A percentile compares a stretch with the other conserved stretches of the same genome.
Evolutionary conservation across 2,888 invertebrate genomes (phyloP).

Genomic region (Drosophila mettleri): DNA sequence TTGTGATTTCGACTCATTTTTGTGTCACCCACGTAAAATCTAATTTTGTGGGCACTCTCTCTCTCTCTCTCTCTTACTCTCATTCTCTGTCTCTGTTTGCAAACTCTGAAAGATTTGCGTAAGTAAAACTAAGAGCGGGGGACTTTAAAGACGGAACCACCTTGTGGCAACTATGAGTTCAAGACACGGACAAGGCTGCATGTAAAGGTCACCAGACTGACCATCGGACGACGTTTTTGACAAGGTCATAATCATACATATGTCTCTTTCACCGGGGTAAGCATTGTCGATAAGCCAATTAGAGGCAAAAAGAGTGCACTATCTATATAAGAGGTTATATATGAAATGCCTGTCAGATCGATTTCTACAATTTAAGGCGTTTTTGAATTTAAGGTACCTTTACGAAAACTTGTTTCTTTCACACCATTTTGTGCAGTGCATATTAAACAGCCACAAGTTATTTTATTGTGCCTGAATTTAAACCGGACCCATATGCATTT

Average conservation of each 20-base stretch:
- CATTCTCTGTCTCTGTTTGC: no score
- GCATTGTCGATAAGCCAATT: conserved; percentile 26
- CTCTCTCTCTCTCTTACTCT: no score
- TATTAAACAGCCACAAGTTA: conserved; percentile 38
- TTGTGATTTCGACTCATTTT: not conserved
- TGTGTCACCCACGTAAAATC: conserved; percentile 19
- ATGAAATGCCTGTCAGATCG: conserved; percentile 15
- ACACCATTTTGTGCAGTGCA: conserved; percentile 53
- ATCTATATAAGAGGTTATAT: not conserved
- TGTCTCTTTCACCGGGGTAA: not conserved
- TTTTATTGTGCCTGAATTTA: conserved; percentile 40
- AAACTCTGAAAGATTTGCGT: not conserved
- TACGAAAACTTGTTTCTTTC: conserved; percentile 42
- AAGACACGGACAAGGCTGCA: conserved; percentile 33
- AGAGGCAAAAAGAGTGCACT: not conserved
- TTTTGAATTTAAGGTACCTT: conserved; percentile 32
- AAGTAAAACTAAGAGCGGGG: conserved; percentile 1
- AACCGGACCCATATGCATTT: conserved; percentile 63
- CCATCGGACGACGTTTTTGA: conserved; percentile 34
- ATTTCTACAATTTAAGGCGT: not conserved
- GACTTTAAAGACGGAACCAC: conserved; percentile 46
- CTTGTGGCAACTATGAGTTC: conserved; percentile 31
- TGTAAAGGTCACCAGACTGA: conserved; percentile 50
- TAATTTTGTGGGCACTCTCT: conserved; percentile 2
- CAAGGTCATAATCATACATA: conserved; percentile 35